phyloP scores from a whole-genome alignment of 1,140 invertebrate genomes.

The Aphis craccivora region DNA sequence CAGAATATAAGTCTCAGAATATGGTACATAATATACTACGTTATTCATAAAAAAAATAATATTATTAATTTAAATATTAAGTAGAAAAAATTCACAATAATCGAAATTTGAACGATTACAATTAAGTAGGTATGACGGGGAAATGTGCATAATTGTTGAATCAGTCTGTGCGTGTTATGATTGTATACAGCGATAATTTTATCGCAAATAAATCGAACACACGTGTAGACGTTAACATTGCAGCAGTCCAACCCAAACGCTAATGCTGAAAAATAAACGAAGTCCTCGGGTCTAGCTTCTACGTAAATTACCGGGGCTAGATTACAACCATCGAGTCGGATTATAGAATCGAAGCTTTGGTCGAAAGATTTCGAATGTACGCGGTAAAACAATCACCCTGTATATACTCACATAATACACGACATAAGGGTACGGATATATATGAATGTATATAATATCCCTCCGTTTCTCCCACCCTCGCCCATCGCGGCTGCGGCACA shows the following conservation, averaged over 20 bases:
- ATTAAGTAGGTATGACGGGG: background rate
- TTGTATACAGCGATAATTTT: background rate
- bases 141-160: background rate
- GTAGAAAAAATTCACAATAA: background rate
- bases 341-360: no score
- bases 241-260: background rate
- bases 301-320: no score
- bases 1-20: background rate
- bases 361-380: background rate
- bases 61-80: background rate
- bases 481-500: background rate
- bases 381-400: background rate
- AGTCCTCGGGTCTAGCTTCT: background rate
- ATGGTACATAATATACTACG: no score
- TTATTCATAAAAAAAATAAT: no score
- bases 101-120: background rate
- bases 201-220: background rate
- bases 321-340: background rate
- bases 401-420: slow-evolving; percentile 1
- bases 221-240: background rate
- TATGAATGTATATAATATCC: background rate
- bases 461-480: no score
- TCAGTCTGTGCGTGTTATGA: background rate
- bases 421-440: background rate
- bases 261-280: background rate